phyloP scores from a whole-genome alignment of 2,797 vertebrate species.

The Siniperca scherzeri region DNA sequence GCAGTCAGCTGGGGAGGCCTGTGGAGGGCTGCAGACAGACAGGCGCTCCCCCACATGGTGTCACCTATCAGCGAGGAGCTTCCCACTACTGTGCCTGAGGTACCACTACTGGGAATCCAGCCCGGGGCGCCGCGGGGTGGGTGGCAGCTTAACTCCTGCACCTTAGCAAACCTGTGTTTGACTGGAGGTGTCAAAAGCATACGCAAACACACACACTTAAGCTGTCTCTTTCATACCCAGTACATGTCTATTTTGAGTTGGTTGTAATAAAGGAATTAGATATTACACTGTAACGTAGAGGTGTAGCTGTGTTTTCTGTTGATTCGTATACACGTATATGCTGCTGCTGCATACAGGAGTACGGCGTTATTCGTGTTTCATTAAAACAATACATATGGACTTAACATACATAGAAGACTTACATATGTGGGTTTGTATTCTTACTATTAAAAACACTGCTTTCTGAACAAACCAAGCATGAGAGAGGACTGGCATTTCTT shows the following conservation, averaged over 20 bases:
- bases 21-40: neutral
- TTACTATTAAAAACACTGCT: neutral
- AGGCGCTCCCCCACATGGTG: neutral
- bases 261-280: neutral
- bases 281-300: neutral
- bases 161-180: neutral
- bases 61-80: slow-evolving; percentile 1
- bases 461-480: neutral
- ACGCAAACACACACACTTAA: neutral
- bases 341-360: neutral
- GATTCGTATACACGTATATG: neutral
- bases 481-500: too few species aligned
- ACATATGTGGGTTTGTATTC: neutral
- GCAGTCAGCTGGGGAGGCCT: too few species aligned
- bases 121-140: neutral
- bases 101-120: neutral
- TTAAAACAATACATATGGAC: neutral
- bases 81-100: neutral
- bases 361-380: neutral
- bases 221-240: neutral
- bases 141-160: neutral
- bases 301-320: neutral
- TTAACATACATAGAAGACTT: neutral
- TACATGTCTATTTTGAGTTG: neutral
- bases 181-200: neutral